Base-by-base conservation (phyloP, 1,140 invertebrate species). In the Pygmarrhopalites habei region DNA sequence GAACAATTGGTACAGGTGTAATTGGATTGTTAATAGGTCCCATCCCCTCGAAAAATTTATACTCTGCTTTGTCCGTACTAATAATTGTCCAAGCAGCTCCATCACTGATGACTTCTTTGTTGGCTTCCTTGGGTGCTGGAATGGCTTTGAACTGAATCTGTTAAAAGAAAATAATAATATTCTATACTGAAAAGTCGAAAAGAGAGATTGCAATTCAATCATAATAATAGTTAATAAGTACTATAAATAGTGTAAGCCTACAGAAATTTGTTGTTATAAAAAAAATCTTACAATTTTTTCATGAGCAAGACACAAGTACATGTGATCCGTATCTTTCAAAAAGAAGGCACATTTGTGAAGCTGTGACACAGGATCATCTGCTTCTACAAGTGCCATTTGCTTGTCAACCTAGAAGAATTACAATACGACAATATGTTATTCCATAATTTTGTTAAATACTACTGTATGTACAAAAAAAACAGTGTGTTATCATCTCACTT, bases 321-420 rank as follows among this genome's bases (percentile, higher is more conserved):
- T 83, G 47, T 80, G 73, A 64, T 86, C 83, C n/a, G 83, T 84
- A 72, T 85, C 85, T 72, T 85, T 84, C 77, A 86, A 77, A 72
- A 85, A 84, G 74, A 86, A 86, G 43, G 85, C 82, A 77, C 84
- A 86, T 75, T 86, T 86, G 73, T 86, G 84, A n/a, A 86, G 77
- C 72, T 86, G 85, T 1, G 81, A 85, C 23, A 86, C 84, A 5
- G 85, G 85, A 65, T 86, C 84, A 72, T 84, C 82, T n/a, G 82
- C 82, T 73, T 86, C 84, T 39, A 86, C 71, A 12, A 85, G 71
- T 2, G 84, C 82, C 65, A 81, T 83, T 73, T 85, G 83, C 70
- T 86, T 86, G 73, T 86, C 84, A 23, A 70, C 69, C n/a, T n/a
- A n/a, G n/a, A n/a, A 23, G 17, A 82, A 19, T 46, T 44, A 29